A percentile compares a stretch with the other conserved stretches of the same genome.
These are phyloP conservation scores for Mylabris phalerata DNA, from an alignment of 1,140 invertebrate genomes.

Conservation along the genomic window DNA sequence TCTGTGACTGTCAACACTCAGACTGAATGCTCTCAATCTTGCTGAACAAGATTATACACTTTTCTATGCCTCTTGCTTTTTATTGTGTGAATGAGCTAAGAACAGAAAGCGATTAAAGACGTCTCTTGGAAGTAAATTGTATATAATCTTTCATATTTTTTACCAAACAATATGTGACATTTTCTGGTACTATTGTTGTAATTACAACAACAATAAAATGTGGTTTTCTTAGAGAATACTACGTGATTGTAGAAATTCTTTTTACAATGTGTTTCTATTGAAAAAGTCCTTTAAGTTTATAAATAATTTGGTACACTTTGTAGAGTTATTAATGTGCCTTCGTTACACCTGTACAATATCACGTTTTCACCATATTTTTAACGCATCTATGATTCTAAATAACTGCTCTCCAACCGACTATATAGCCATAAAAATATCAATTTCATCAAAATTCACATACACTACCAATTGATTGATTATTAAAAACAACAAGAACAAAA, in stretches of 20 bases:
- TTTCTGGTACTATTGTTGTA: conserved; percentile 4
- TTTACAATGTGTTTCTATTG: not conserved
- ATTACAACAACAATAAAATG: not conserved
- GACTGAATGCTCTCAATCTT: conserved; percentile 15
- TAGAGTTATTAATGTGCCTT: no score
- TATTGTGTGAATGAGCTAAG: not conserved
- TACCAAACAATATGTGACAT: not conserved
- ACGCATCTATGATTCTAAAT: no score
- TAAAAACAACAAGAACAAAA: not conserved
- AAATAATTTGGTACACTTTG: no score
- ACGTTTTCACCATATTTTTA: no score
- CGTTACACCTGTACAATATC: no score
- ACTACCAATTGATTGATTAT: not conserved
- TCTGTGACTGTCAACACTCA: conserved; percentile 22
- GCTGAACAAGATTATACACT: conserved; percentile 12
- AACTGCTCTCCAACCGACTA: no score
- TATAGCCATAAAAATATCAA: no score
- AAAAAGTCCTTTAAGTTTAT: no score
- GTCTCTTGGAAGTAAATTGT: not conserved
- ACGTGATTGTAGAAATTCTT: not conserved
- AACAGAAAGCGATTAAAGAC: no score
- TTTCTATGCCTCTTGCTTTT: conserved; percentile 11
- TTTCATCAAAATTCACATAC: no score
- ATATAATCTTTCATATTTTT: conserved; percentile 2
- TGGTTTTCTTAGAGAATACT: not conserved